Evolutionary conservation across 2,888 invertebrate genomes (phyloP).

Genomic region (Apomyelois bistriatella): DNA sequence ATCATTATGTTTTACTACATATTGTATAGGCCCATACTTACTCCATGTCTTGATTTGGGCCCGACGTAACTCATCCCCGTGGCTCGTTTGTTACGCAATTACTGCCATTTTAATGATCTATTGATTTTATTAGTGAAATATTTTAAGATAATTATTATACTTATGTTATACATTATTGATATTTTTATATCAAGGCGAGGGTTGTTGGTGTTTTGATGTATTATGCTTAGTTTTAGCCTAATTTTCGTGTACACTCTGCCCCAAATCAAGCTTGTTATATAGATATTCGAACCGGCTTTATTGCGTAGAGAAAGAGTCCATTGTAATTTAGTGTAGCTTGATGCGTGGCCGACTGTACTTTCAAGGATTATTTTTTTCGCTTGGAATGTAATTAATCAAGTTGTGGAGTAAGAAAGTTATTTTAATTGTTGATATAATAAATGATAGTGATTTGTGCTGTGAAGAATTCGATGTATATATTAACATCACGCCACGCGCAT

Average conservation of each 20-base stretch:
- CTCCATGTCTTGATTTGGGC: conserved; percentile 44
- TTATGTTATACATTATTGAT: conserved; percentile 41
- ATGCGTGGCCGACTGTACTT: conserved; percentile 1
- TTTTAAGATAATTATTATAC: conserved; percentile 45
- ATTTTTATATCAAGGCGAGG: conserved; percentile 48
- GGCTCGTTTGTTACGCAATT: background rate
- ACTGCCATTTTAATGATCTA: conserved; percentile 15
- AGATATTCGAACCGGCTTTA: no score
- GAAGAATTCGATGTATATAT: background rate
- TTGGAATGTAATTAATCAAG: conserved; percentile 33
- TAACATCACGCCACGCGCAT: conserved; percentile 20
- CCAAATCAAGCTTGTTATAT: background rate
- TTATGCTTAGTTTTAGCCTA: conserved; percentile 35
- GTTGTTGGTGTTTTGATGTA: conserved; percentile 30
- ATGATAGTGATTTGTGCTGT: conserved; percentile 42
- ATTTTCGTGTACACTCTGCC: conserved; percentile 20
- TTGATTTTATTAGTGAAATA: conserved; percentile 41
- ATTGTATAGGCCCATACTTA: conserved; percentile 39
- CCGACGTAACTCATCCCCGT: background rate
- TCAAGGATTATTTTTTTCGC: conserved; percentile 16
- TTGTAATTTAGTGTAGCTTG: background rate
- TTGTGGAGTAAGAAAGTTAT: conserved; percentile 47
- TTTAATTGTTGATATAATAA: conserved; percentile 39
- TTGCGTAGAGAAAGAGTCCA: no score
- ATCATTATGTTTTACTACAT: conserved; percentile 38